Evolutionary conservation across 2,113 vertebrate genomes (phyloP).

Genomic region (Sapajus apella): DNA sequence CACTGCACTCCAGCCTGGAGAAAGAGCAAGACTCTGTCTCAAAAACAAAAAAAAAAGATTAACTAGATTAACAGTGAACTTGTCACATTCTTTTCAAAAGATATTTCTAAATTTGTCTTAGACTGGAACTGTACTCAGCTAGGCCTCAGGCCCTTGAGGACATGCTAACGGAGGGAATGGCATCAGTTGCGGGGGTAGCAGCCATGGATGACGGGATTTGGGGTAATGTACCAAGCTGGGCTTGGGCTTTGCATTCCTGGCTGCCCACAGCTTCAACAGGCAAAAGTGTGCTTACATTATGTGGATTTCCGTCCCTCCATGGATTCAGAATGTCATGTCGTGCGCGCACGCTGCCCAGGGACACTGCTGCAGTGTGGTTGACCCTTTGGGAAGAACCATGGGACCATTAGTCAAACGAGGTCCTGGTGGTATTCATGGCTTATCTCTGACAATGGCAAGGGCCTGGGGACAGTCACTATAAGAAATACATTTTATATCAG

Average conservation of each 20-base stretch:
- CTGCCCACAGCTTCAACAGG: not conserved
- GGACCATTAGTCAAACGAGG: not conserved
- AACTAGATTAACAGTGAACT: not conserved
- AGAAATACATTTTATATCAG: not conserved
- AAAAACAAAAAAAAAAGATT: not conserved
- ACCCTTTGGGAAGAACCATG: not conserved
- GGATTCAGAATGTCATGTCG: not conserved
- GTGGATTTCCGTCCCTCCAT: not conserved
- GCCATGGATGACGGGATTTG: not conserved
- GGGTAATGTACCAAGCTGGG: not conserved
- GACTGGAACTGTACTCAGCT: not conserved
- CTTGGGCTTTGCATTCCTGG: not conserved
- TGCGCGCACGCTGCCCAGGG: rapidly evolving
- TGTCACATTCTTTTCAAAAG: not conserved
- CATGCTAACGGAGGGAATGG: not conserved
- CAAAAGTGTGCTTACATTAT: not conserved
- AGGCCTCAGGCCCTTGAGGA: not conserved
- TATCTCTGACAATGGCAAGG: not conserved
- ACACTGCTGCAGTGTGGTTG: rapidly evolving
- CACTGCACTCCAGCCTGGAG: too few relatives aligned
- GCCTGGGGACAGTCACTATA: not conserved
- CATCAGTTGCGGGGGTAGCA: not conserved
- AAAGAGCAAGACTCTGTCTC: too few relatives aligned
- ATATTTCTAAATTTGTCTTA: not conserved
- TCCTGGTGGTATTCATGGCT: not conserved